Percentiles rank a stretch among this genome's conserved stretches.
phyloP scores from a whole-genome alignment of 1,140 invertebrate genomes.

The Liolophura sinensis region DNA sequence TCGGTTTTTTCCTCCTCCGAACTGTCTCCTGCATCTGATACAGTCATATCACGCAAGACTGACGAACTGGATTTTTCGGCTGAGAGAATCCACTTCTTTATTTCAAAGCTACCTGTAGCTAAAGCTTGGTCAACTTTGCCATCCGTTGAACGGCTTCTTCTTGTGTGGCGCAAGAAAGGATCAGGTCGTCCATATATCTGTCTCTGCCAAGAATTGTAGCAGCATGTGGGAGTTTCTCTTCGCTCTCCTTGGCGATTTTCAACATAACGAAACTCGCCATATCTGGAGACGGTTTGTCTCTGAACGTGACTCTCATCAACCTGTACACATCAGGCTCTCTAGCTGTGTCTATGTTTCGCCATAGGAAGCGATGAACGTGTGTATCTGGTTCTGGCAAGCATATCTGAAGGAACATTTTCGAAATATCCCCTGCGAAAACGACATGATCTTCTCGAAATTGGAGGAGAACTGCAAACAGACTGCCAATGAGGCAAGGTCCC shows the following conservation, averaged over 20 bases:
- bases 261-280: conserved; percentile 8
- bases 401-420: conserved; percentile 8
- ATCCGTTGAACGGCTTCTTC: no score
- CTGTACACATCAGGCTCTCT: conserved; percentile 1
- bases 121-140: no score
- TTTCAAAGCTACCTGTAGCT: no score
- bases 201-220: conserved; percentile 4
- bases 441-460: conserved; percentile 3
- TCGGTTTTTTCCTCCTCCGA: no score
- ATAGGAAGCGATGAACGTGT: conserved; percentile 8
- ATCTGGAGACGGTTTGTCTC: conserved; percentile 9
- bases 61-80: no score
- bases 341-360: conserved; percentile 4
- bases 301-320: conserved; percentile 6
- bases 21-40: no score
- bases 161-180: background rate
- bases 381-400: background rate
- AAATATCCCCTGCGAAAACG: conserved; percentile 5
- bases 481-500: background rate
- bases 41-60: no score
- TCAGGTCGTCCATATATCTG: conserved; percentile 9
- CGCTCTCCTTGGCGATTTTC: no score
- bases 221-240: background rate
- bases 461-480: conserved; percentile 4
- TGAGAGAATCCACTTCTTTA: no score